Percentiles rank a stretch among this genome's conserved stretches.
These are phyloP conservation scores for Oreochromis niloticus DNA, from an alignment of 2,113 vertebrate genomes.

Conservation along the genomic window DNA sequence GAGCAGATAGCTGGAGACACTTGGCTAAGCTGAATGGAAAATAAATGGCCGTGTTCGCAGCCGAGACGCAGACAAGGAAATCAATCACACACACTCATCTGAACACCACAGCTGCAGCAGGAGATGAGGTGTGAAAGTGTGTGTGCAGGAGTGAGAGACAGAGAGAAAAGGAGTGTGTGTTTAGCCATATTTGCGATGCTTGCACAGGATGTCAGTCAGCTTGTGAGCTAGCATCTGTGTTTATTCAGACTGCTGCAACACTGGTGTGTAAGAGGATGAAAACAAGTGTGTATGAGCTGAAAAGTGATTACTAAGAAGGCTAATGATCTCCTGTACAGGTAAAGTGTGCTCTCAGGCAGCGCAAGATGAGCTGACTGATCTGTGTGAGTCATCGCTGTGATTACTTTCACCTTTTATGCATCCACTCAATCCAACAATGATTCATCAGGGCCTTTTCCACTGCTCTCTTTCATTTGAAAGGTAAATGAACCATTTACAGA, in stretches of 20 bases:
- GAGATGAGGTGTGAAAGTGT: slow-evolving; percentile 60
- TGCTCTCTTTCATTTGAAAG: not conserved
- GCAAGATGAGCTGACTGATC: not conserved
- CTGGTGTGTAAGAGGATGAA: not conserved
- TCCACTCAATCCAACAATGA: not conserved
- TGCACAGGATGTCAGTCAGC: not conserved
- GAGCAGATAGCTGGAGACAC: slow-evolving; percentile 68
- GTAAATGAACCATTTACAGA: not conserved
- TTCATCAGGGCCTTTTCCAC: not conserved
- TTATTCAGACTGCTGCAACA: not conserved
- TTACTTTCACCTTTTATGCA: not conserved
- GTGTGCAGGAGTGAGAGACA: not conserved
- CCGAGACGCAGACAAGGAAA: slow-evolving; percentile 56
- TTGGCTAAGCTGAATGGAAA: slow-evolving; percentile 76
- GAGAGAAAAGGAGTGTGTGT: not conserved
- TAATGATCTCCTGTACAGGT: not conserved
- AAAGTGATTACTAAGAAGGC: not conserved
- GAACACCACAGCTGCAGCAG: slow-evolving; percentile 49
- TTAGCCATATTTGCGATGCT: not conserved
- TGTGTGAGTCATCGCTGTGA: not conserved
- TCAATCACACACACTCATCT: slow-evolving; percentile 63
- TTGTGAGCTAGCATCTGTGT: slow-evolving; percentile 18
- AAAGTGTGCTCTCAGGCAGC: not conserved
- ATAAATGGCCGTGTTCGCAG: slow-evolving; percentile 64
- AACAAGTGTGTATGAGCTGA: not conserved